Conservation (phyloP, 2,888 invertebrate genomes). For the Glaucopsyche alexis region DNA sequence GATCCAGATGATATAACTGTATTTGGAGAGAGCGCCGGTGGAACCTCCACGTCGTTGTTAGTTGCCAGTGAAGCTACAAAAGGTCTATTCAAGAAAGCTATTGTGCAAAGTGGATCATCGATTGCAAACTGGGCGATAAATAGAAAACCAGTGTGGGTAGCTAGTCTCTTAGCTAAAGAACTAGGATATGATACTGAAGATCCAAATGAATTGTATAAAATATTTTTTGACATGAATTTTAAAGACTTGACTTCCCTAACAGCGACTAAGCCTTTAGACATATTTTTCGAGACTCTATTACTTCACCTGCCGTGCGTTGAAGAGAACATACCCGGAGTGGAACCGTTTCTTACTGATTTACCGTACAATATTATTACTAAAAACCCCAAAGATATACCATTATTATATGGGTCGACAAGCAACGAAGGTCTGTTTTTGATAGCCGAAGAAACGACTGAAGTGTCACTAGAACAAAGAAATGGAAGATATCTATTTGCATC, state of each 20-base stretch:
- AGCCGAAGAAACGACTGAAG: constrained; percentile 45
- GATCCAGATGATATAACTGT: constrained; percentile 68
- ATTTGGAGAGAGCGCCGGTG: constrained; percentile 72
- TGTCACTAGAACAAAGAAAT: constrained; percentile 51
- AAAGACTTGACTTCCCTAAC: constrained; percentile 51
- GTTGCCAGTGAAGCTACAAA: constrained; percentile 56
- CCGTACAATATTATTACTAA: constrained; percentile 59
- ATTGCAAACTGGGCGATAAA: constrained; percentile 64
- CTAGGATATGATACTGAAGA: constrained; percentile 57
- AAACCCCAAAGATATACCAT: constrained; percentile 47
- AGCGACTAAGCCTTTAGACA: constrained; percentile 54
- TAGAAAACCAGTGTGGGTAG: constrained; percentile 59
- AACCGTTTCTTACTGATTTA: constrained; percentile 58
- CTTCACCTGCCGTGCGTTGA: constrained; percentile 67
- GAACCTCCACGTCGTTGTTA: constrained; percentile 56
- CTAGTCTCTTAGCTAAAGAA: constrained; percentile 59
- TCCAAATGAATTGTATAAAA: constrained; percentile 59
- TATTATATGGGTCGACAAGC: constrained; percentile 55
- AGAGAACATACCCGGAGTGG: constrained; percentile 54
- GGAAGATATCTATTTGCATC: constrained; percentile 62
- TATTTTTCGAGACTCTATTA: constrained; percentile 64
- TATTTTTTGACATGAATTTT: constrained; percentile 54
- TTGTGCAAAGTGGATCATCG: constrained; percentile 66
- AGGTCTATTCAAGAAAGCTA: constrained; percentile 63
- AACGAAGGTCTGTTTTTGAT: constrained; percentile 60